Conservation (phyloP, 2,888 invertebrate species). For the Drosophila ochracea region DNA sequence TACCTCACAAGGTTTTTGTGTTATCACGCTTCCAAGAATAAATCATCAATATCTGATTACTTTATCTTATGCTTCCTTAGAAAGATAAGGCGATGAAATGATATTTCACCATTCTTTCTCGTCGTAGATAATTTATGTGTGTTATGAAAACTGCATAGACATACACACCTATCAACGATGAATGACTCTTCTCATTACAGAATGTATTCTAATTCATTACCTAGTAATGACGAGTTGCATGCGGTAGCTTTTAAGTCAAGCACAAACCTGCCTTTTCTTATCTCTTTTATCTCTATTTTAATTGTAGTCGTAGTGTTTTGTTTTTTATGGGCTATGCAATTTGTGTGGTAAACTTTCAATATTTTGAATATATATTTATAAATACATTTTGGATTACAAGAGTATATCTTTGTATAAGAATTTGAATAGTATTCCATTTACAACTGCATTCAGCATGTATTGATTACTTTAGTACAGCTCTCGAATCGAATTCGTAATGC, state of each 20-base stretch:
- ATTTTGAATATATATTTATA: neutral
- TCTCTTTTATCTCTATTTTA: neutral
- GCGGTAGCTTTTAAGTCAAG: neutral
- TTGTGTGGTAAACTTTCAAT: neutral
- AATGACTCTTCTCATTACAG: neutral
- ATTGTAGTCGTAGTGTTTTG: neutral
- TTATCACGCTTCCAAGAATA: neutral
- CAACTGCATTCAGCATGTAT: neutral
- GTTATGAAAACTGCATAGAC: neutral
- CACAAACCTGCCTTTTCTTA: neutral
- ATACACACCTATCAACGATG: neutral
- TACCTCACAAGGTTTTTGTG: neutral
- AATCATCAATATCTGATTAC: neutral
- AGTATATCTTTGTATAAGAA: neutral
- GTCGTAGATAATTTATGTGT: neutral
- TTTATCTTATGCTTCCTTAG: neutral
- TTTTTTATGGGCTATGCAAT: neutral
- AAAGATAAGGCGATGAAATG: neutral
- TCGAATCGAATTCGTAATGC: neutral
- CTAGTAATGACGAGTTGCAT: neutral
- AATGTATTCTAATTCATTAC: neutral
- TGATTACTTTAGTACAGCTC: neutral
- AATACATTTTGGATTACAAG: neutral
- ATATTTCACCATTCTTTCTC: neutral
- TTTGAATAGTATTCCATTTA: neutral